Conservation (phyloP, 2,888 invertebrate genomes). For the Acleris holmiana region DNA sequence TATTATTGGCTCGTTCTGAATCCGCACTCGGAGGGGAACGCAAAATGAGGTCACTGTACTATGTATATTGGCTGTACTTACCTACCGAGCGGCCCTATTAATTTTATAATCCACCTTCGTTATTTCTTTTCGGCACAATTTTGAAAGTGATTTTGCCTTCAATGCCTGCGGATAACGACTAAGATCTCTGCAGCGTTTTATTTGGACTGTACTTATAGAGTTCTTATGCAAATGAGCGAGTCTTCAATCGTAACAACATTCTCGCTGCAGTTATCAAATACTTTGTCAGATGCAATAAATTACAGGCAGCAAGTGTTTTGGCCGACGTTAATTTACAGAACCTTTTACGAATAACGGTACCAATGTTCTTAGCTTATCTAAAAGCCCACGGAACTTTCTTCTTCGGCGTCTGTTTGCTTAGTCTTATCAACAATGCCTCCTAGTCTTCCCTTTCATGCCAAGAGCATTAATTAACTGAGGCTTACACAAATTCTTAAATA, state of each 20-base stretch:
- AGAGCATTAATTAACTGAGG: neutral
- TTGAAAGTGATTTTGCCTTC: neutral
- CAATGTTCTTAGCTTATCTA: conserved; percentile 6
- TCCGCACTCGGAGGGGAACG: conserved; percentile 64
- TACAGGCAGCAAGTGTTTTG: neutral
- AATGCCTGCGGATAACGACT: neutral
- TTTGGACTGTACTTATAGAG: neutral
- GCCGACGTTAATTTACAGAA: neutral
- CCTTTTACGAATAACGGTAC: conserved; percentile 2
- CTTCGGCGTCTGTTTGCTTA: neutral
- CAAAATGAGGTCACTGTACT: conserved; percentile 70
- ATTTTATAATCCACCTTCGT: conserved; percentile 22
- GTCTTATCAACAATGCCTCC: conserved; percentile 1
- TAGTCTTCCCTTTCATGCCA: neutral
- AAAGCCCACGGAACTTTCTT: conserved; percentile 3
- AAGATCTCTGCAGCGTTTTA: neutral
- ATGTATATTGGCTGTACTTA: conserved; percentile 40
- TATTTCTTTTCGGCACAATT: conserved; percentile 19
- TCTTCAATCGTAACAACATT: neutral
- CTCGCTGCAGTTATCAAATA: neutral
- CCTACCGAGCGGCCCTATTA: conserved; percentile 32
- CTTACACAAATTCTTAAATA: neutral
- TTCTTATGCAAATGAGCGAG: neutral
- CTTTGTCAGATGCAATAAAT: neutral
- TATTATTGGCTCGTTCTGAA: conserved; percentile 76